Evolutionary conservation across 2,797 vertebrate genomes (phyloP).

Genomic region (Pampus argenteus): DNA sequence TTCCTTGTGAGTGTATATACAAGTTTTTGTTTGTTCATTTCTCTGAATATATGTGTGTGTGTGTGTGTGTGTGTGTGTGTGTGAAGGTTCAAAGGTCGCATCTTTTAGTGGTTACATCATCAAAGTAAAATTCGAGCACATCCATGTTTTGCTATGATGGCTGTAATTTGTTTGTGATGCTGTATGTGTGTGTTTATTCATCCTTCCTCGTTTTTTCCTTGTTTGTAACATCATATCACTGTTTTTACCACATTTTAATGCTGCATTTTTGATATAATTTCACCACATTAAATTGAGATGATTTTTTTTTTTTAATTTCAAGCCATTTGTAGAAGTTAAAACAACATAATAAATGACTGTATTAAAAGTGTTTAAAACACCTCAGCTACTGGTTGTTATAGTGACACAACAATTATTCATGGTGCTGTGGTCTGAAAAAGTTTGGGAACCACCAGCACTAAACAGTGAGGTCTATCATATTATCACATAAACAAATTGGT

Average conservation of each 20-base stretch:
- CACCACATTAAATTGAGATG: too few relatives aligned
- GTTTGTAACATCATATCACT: not conserved
- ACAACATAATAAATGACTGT: too few relatives aligned
- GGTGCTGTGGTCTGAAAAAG: too few relatives aligned
- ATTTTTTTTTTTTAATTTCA: too few relatives aligned
- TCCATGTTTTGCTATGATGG: not conserved
- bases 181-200: not conserved
- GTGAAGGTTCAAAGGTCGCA: not conserved
- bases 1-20: not conserved
- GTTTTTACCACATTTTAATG: not conserved
- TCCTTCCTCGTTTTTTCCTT: not conserved
- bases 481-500: not conserved
- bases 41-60: not conserved
- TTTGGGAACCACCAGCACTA: too few relatives aligned
- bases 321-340: too few relatives aligned
- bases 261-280: too few relatives aligned
- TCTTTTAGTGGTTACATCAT: not conserved
- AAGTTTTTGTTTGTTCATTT: not conserved
- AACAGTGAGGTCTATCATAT: not conserved
- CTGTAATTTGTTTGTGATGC: not conserved
- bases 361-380: too few relatives aligned
- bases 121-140: not conserved
- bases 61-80: constrained; percentile 2
- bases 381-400: too few relatives aligned
- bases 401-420: too few relatives aligned